phyloP scores from a whole-genome alignment of 2,888 invertebrate species.

The Scaptomyza tumidula region DNA sequence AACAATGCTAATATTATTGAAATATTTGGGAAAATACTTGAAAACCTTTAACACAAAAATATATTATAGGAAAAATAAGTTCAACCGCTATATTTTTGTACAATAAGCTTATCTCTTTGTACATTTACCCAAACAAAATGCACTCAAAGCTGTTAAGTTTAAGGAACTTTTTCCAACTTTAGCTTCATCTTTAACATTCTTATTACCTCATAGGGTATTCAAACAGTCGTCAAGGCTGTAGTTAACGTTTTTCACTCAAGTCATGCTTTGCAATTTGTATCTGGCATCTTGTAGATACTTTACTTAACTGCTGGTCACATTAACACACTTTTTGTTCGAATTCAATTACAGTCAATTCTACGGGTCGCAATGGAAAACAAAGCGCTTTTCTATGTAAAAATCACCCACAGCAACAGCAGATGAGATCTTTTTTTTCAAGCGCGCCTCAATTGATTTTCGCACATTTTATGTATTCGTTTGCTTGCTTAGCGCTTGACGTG shows the following conservation, averaged over 20 bases:
- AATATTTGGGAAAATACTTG: too few relatives aligned
- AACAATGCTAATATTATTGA: too few relatives aligned
- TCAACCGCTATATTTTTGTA: too few relatives aligned
- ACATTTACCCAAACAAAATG: too few relatives aligned
- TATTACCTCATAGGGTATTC: neutral
- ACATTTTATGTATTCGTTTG: constrained; percentile 39
- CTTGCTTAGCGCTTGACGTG: constrained; percentile 61
- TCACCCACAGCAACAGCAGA: constrained; percentile 1
- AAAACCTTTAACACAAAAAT: neutral
- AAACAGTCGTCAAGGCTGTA: neutral
- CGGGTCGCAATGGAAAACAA: constrained; percentile 53
- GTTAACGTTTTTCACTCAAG: neutral
- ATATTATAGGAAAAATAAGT: too few relatives aligned
- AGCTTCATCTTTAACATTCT: too few relatives aligned
- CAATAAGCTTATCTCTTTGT: too few relatives aligned
- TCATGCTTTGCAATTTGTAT: constrained; percentile 26
- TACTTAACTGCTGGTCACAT: constrained; percentile 64
- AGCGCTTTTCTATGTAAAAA: constrained; percentile 62
- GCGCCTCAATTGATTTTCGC: constrained; percentile 72
- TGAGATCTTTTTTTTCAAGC: constrained; percentile 2
- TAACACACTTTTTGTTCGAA: constrained; percentile 76
- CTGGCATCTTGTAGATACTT: constrained; percentile 50
- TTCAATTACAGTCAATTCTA: constrained; percentile 61
- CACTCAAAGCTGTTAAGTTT: too few relatives aligned
- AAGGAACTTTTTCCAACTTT: too few relatives aligned